A percentile compares a stretch with the other conserved stretches of the same genome.
These are phyloP conservation scores for Drosophila sp. DNA, from an alignment of 1,140 invertebrate species.

Conservation along the genomic window DNA sequence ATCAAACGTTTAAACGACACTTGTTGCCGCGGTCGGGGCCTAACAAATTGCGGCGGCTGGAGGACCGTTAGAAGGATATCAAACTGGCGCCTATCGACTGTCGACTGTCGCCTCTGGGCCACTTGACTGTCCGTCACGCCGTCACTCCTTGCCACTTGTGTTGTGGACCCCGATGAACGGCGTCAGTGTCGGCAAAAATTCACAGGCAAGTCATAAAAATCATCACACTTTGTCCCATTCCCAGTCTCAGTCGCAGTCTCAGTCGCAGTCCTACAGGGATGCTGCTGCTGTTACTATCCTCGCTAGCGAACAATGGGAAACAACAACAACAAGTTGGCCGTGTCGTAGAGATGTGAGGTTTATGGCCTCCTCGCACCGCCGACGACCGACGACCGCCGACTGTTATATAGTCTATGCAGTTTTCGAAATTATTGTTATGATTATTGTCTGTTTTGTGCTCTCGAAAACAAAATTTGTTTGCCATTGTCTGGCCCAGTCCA, in stretches of 20 bases:
- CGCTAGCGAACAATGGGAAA: conserved; percentile 53
- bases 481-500: conserved; percentile 47
- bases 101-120: conserved; percentile 59
- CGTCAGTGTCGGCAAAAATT: conserved; percentile 68
- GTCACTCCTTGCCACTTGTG: conserved; percentile 74
- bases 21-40: conserved; percentile 43
- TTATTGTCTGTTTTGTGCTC: conserved; percentile 56
- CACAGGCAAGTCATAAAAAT: conserved; percentile 76
- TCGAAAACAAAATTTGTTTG: conserved; percentile 58
- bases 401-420: conserved; percentile 52
- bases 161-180: conserved; percentile 48
- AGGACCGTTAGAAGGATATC: conserved; percentile 36
- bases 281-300: conserved; percentile 40
- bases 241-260: conserved; percentile 9
- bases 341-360: conserved; percentile 53
- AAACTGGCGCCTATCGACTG: conserved; percentile 69
- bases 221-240: conserved; percentile 72
- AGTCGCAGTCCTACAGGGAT: conserved; percentile 41
- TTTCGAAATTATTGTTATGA: conserved; percentile 75
- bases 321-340: conserved; percentile 12
- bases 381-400: conserved; percentile 58
- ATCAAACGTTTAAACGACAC: conserved; percentile 76
- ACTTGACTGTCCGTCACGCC: conserved; percentile 54
- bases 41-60: conserved; percentile 64
- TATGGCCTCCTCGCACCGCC: conserved; percentile 46